phyloP scores from a whole-genome alignment of 2,113 vertebrate genomes.

The Saimiri boliviensis region DNA sequence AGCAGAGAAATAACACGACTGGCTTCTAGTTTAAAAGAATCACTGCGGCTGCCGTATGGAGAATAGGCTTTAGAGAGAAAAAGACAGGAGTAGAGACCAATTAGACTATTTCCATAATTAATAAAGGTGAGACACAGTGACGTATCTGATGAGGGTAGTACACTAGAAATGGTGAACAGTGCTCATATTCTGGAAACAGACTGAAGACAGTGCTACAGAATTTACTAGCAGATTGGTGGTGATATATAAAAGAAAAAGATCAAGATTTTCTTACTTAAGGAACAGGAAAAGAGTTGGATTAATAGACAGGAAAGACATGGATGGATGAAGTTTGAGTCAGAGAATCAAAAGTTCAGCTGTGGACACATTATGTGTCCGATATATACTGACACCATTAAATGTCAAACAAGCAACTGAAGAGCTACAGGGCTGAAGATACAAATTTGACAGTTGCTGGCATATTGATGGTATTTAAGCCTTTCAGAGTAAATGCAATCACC shows the following conservation, averaged over 20 bases:
- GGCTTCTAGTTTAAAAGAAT: neutral
- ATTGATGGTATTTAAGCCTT: neutral
- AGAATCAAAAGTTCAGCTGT: neutral
- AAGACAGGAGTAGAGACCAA: neutral
- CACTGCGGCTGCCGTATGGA: neutral
- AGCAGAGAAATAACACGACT: neutral
- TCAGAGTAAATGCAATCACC: neutral
- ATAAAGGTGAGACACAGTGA: neutral
- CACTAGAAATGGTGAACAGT: neutral
- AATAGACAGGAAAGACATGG: neutral
- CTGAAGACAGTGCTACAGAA: neutral
- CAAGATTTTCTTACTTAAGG: neutral
- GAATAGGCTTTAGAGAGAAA: too few relatives aligned
- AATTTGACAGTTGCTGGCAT: neutral
- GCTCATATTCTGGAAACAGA: neutral
- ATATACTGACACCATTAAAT: neutral
- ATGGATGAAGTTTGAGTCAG: neutral
- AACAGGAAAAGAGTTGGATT: neutral
- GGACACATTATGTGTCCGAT: neutral
- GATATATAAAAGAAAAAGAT: neutral
- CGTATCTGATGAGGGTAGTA: fast-evolving
- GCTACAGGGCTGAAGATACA: neutral
- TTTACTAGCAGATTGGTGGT: neutral
- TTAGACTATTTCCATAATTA: neutral
- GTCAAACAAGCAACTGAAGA: neutral